Evolutionary conservation across 2,888 invertebrate genomes (phyloP).

Genomic region (Diaphora mendica): DNA sequence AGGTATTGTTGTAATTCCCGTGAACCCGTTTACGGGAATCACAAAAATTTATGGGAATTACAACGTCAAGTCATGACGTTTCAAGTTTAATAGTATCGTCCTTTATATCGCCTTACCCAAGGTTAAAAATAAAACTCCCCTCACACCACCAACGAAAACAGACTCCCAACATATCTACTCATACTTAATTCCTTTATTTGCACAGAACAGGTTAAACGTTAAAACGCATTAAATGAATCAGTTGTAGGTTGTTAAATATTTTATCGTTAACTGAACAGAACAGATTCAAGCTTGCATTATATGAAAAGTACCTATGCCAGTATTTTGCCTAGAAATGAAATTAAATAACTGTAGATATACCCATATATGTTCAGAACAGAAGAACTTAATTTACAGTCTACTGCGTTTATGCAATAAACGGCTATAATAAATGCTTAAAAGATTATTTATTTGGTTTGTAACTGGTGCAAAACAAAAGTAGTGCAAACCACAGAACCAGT

Average conservation of each 20-base stretch:
- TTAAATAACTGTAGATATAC: background rate
- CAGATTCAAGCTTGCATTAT: background rate
- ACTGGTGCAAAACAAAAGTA: slow-evolving; percentile 83
- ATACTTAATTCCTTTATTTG: background rate
- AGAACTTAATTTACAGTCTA: too few species aligned
- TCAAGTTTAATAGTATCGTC: background rate
- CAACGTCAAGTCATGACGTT: too few species aligned
- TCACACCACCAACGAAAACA: background rate
- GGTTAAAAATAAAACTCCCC: background rate
- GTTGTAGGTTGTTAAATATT: background rate
- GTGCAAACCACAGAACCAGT: slow-evolving; percentile 84
- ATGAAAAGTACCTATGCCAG: background rate
- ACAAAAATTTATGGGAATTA: too few species aligned
- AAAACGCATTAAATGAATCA: too few species aligned
- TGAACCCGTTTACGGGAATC: too few species aligned
- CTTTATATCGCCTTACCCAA: background rate
- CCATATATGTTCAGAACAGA: too few species aligned
- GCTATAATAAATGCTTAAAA: slow-evolving; percentile 67
- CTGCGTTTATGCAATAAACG: slow-evolving; percentile 32
- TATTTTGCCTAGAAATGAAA: background rate
- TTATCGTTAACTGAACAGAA: background rate
- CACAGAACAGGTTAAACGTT: background rate
- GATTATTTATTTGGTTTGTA: slow-evolving; percentile 76
- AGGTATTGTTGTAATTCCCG: background rate
- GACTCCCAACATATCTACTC: background rate